Evolutionary conservation across 2,888 invertebrate genomes (phyloP).

Genomic region (Parnassius orleans): DNA sequence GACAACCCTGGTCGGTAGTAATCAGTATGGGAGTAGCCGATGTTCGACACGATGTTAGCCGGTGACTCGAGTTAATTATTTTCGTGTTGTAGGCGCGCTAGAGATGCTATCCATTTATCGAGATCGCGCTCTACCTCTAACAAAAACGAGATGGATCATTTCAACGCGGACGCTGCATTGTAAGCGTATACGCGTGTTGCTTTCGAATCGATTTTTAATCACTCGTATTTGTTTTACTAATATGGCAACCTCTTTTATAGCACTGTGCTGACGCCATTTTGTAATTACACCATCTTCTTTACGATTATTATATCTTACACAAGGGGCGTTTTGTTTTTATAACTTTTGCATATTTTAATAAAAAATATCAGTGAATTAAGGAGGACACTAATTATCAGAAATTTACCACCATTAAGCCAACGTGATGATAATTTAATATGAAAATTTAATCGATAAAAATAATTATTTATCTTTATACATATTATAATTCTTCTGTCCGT

Average conservation of each 20-base stretch:
- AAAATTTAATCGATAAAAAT: no score
- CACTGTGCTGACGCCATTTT: constrained; percentile 16
- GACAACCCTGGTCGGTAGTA: constrained; percentile 55
- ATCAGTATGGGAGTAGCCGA: constrained; percentile 77
- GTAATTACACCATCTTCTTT: constrained; percentile 34
- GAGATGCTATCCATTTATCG: constrained; percentile 57
- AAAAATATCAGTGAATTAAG: no score
- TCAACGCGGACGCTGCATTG: constrained; percentile 21
- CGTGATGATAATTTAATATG: no score
- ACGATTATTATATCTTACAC: constrained; percentile 32
- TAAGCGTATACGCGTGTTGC: constrained; percentile 17
- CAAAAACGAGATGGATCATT: constrained; percentile 51
- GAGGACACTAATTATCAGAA: no score
- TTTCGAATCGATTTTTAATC: constrained; percentile 24
- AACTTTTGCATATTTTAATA: constrained; percentile 3
- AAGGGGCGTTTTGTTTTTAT: constrained; percentile 3
- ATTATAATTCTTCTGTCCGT: no score
- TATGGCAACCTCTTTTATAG: constrained; percentile 22
- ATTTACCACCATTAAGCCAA: no score
- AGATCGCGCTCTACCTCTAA: constrained; percentile 56
- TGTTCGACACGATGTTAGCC: constrained; percentile 76
- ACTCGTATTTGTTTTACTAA: constrained; percentile 25
- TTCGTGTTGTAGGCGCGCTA: constrained; percentile 73
- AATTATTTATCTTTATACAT: no score
- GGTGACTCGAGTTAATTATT: constrained; percentile 75